Conservation (phyloP, 2,888 invertebrate genomes). For the Harpagoxenus sublaevis region DNA sequence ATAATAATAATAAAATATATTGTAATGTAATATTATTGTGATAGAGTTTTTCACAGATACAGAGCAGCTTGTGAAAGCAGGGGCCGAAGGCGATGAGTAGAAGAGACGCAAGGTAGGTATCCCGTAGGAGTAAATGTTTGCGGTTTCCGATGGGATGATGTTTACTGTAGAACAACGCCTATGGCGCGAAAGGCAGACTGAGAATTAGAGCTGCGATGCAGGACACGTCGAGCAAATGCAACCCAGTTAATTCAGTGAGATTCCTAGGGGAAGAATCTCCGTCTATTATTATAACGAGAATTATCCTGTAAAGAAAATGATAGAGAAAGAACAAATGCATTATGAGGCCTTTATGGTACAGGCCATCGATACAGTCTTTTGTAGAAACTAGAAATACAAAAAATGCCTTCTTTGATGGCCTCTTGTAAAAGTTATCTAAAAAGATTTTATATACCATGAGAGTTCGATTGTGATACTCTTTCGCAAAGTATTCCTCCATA, state of each 20-base stretch:
- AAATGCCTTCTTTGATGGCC: no score
- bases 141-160: constrained; percentile 73
- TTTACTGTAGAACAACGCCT: constrained; percentile 73
- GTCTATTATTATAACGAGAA: background rate
- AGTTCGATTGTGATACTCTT: background rate
- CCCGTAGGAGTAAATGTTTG: constrained; percentile 77
- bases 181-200: constrained; percentile 69
- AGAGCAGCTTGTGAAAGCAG: background rate
- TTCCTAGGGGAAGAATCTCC: constrained; percentile 4
- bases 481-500: background rate
- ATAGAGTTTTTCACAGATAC: background rate
- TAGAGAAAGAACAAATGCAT: background rate
- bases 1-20: constrained; percentile 14
- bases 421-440: background rate
- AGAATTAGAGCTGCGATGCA: constrained; percentile 73
- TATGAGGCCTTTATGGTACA: background rate
- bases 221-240: constrained; percentile 64
- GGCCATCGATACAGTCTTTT: background rate
- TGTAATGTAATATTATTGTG: background rate
- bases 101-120: constrained; percentile 59
- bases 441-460: background rate
- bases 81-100: constrained; percentile 18
- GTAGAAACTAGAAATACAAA: background rate
- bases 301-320: background rate
- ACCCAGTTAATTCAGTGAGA: constrained; percentile 18